Conservation (phyloP, 2,888 invertebrate genomes). For the Nomada flava region DNA sequence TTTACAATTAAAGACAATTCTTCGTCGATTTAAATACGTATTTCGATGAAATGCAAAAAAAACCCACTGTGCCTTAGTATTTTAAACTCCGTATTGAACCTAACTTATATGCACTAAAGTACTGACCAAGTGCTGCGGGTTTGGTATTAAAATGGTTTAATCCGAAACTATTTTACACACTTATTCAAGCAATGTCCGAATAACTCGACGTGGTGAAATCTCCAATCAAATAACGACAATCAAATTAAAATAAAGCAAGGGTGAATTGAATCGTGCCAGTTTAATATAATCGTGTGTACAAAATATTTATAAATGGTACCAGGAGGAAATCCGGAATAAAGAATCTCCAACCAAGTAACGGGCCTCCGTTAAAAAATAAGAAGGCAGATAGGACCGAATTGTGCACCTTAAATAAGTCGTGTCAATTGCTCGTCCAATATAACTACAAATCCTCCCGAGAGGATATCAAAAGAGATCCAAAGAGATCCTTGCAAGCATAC, state of each 20-base stretch:
- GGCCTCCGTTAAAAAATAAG: neutral
- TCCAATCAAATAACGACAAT: neutral
- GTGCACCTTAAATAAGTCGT: too few relatives aligned
- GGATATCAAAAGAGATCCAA: neutral
- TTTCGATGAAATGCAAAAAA: neutral
- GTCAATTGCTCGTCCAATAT: too few relatives aligned
- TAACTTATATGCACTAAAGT: neutral
- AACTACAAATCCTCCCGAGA: too few relatives aligned
- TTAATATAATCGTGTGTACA: too few relatives aligned
- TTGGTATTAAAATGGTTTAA: neutral
- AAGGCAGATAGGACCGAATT: too few relatives aligned
- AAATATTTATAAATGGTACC: too few relatives aligned
- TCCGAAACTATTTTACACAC: neutral
- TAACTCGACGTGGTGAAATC: neutral
- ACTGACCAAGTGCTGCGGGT: neutral
- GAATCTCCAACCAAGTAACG: neutral
- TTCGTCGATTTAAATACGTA: too few relatives aligned
- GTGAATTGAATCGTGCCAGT: too few relatives aligned
- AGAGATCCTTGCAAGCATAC: neutral
- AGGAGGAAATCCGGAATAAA: too few relatives aligned
- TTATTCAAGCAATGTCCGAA: neutral
- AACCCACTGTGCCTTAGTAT: neutral
- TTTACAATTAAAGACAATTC: too few relatives aligned
- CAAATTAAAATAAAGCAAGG: too few relatives aligned
- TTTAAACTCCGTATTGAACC: neutral